Evolutionary conservation across 2,888 invertebrate genomes (phyloP).

Genomic region (Limnephilus marmoratus): DNA sequence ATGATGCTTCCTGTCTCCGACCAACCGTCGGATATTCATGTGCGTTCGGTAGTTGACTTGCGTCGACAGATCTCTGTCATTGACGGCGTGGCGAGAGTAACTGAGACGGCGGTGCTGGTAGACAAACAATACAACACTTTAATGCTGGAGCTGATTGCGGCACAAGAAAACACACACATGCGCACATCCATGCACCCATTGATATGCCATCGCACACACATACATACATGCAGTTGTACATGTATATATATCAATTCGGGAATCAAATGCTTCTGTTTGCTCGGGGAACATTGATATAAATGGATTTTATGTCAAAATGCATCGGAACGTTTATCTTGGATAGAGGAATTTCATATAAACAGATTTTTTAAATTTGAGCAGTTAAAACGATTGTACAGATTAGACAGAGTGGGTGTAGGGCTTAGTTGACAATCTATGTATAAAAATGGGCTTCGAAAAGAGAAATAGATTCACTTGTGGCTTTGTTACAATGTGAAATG

Average conservation of each 20-base stretch:
- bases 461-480: neutral
- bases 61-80: slow-evolving; percentile 91
- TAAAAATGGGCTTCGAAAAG: neutral
- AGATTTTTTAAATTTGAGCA: neutral
- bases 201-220: slow-evolving; percentile 14
- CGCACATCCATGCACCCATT: slow-evolving; percentile 36
- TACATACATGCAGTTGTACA: slow-evolving; percentile 40
- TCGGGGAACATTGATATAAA: neutral
- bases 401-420: neutral
- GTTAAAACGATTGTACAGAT: neutral
- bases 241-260: neutral
- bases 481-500: neutral
- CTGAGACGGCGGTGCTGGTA: slow-evolving; percentile 90
- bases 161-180: neutral
- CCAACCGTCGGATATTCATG: slow-evolving; percentile 91
- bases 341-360: neutral
- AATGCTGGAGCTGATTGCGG: neutral
- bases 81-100: slow-evolving; percentile 94
- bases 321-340: neutral
- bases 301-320: neutral
- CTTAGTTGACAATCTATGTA: neutral
- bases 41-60: slow-evolving; percentile 93
- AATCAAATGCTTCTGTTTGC: neutral
- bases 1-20: slow-evolving; percentile 90
- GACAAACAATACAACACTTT: slow-evolving; percentile 16